Evolutionary conservation across 2,113 vertebrate species (phyloP).

Genomic region (Beaufortia kweichowensis): DNA sequence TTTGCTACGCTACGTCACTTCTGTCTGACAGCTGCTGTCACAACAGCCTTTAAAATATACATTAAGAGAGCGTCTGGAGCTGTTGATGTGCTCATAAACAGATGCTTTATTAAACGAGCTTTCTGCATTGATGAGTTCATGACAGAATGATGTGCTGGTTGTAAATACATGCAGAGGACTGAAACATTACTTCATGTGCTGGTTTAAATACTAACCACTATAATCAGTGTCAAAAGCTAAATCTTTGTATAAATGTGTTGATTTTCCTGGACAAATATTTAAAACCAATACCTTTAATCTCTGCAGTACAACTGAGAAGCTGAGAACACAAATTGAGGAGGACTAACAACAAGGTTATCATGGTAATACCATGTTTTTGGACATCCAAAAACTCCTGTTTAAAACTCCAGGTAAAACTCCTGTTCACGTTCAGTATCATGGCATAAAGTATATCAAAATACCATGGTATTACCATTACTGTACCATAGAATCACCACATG

Average conservation of each 20-base stretch:
- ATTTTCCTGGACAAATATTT: not conserved
- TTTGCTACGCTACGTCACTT: constrained; percentile 12
- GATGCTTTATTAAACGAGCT: constrained; percentile 27
- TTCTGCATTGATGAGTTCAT: constrained; percentile 5
- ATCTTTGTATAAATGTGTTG: no score
- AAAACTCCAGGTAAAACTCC: no score
- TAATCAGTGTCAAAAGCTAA: not conserved
- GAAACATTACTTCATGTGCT: not conserved
- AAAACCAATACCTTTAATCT: not conserved
- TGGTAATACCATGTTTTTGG: no score
- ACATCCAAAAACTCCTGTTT: no score
- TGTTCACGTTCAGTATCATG: not conserved
- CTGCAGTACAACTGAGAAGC: not conserved
- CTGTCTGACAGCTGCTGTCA: constrained; percentile 21
- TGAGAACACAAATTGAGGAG: not conserved
- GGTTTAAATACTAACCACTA: not conserved
- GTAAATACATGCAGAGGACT: not conserved
- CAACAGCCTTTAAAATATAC: not conserved
- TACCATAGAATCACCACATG: not conserved
- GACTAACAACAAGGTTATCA: not conserved
- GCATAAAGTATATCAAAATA: not conserved
- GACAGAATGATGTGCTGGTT: not conserved
- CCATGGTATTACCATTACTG: not conserved
- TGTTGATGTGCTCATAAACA: constrained; percentile 27
- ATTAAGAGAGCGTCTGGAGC: constrained; percentile 1